Base-by-base conservation (phyloP, 1,140 invertebrate genomes). In the Brachionus sp. region DNA sequence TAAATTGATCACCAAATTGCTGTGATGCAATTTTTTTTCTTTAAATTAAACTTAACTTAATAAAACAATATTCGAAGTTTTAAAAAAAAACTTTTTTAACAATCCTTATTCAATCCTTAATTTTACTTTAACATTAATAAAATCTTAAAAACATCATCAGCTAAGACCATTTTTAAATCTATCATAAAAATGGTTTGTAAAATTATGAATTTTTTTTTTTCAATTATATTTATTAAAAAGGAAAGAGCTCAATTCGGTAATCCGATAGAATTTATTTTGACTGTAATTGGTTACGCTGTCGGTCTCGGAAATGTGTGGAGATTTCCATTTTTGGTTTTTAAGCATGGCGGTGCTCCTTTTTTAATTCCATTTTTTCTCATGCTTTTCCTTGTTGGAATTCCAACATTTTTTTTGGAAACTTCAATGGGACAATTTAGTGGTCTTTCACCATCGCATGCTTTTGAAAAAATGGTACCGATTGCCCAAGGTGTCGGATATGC, bases 211-310 rank as follows among this genome's bases (percentile, higher is more conserved):
- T 75, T 75, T 46, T 44, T 9, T 42, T 19, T 25, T 75, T 35
- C 33, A 35, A 13, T 13, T 77, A 35, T 53, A 33, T 64, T 66
- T 66, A 5, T 35, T 33, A 6, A 66, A 83, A 16, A 83, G 57
- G 37, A 85, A 64, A 57, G 86, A 57, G 85, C 83, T 33, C 84
- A 85, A 29, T 87, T 86, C 85, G 83, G 46, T 12, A 64, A 84
- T 7, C 75, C 85, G 37, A 23, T 86, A 6, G 86, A 87, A 64
- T 87, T 86, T 66, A 70, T 87, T 13, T 68, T 87, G 39, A 86
- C 86, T 9, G 66, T 85, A 42, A 82, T 87, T 77, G 86, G 86
- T n/a, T 86, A 86, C 75, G 82, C 86, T 9, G 85, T 87, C 5
- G 86, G 77, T 82, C 42, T 83, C 3, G 82, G 82, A 50, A 83